Conservation (phyloP, 2,797 vertebrate species). For the Danionella dracula region DNA sequence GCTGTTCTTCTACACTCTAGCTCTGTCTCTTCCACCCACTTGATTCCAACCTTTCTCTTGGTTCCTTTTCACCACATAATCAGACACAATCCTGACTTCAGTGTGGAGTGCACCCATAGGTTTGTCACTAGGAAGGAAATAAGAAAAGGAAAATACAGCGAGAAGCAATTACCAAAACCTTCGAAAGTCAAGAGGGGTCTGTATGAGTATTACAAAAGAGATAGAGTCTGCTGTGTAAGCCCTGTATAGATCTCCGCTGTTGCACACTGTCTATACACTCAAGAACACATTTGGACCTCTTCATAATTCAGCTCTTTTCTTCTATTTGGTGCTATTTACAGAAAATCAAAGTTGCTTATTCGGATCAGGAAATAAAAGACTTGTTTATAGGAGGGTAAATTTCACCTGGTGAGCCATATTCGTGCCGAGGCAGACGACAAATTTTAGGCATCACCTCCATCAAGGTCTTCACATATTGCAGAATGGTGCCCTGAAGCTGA, state of each 20-base stretch:
- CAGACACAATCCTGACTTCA: neutral
- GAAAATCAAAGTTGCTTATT: neutral
- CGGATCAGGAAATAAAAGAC: conserved; percentile 3
- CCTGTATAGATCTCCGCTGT: neutral
- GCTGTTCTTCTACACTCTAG: neutral
- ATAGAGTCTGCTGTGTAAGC: neutral
- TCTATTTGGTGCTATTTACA: conserved; percentile 1
- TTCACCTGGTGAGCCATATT: conserved; percentile 96
- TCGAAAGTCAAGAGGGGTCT: neutral
- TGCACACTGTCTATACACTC: neutral
- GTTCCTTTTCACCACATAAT: neutral
- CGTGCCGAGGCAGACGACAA: conserved; percentile 92
- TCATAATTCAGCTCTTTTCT: conserved; percentile 4
- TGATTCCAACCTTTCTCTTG: neutral
- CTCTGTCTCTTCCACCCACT: neutral
- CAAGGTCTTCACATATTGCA: conserved; percentile 96
- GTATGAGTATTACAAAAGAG: conserved; percentile 5
- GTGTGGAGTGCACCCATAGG: neutral
- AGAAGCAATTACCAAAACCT: conserved; percentile 16
- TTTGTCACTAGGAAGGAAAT: neutral
- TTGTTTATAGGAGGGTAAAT: neutral
- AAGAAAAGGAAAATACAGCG: neutral
- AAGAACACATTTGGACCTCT: neutral
- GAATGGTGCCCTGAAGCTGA: conserved; percentile 94
- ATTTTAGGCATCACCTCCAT: conserved; percentile 99